Conservation (phyloP, 2,888 invertebrate species). For the Agrenia bidenticulata region DNA sequence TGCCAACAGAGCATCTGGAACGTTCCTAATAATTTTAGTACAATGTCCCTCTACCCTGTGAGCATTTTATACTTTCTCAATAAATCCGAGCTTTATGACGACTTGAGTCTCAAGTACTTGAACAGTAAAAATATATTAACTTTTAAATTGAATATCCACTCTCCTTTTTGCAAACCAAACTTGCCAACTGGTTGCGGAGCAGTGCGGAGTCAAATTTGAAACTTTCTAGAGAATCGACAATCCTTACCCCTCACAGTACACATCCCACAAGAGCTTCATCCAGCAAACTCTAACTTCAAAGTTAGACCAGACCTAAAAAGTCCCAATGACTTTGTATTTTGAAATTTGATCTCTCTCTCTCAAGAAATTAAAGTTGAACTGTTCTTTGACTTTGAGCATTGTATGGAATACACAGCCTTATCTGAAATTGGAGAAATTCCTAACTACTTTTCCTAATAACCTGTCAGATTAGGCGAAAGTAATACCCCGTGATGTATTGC, state of each 20-base stretch:
- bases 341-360: no score
- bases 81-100: constrained; percentile 1
- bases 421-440: constrained; percentile 17
- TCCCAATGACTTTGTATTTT: no score
- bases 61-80: neutral
- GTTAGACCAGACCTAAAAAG: no score
- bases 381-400: neutral
- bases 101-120: neutral
- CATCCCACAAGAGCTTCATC: no score
- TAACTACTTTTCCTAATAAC: constrained; percentile 19
- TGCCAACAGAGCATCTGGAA: no score
- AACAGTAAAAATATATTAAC: constrained; percentile 3
- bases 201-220: no score
- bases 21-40: neutral
- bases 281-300: no score
- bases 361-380: neutral
- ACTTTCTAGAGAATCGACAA: no score
- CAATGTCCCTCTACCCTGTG: neutral
- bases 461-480: constrained; percentile 19
- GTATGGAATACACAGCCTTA: neutral
- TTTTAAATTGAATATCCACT: constrained; percentile 1
- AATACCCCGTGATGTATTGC: constrained; percentile 20
- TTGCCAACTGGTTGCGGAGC: no score
- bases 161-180: no score
- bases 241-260: no score